Evolutionary conservation across 2,113 vertebrate genomes (phyloP).

Genomic region (Eclectus roratus): DNA sequence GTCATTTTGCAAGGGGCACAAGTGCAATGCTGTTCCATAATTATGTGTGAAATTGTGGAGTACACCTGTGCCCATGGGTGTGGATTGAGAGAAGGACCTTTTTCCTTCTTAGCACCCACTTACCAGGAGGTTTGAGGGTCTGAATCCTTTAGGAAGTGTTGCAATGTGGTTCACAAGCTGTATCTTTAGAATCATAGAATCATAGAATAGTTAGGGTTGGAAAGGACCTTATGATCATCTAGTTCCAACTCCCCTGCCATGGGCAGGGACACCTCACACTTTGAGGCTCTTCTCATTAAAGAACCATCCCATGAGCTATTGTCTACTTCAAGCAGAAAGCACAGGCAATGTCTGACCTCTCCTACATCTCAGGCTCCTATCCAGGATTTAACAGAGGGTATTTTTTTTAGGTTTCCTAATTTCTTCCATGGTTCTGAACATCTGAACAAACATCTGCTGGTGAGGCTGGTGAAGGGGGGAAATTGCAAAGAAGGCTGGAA

Average conservation of each 20-base stretch:
- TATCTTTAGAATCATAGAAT: too few relatives aligned
- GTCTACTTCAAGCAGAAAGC: not conserved
- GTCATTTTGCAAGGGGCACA: not conserved
- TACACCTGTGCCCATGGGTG: not conserved
- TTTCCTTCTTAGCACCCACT: not conserved
- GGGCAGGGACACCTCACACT: too few relatives aligned
- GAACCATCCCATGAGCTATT: not conserved
- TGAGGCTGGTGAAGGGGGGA: not conserved
- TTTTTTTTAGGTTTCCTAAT: not conserved
- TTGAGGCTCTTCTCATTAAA: not conserved
- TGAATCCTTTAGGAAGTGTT: not conserved
- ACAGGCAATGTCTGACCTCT: not conserved
- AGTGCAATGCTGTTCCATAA: too few relatives aligned
- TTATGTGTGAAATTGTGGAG: rapidly evolving
- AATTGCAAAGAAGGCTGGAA: not conserved
- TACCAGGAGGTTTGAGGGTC: not conserved
- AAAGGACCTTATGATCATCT: too few relatives aligned
- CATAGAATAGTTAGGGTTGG: too few relatives aligned
- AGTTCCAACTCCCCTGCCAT: too few relatives aligned
- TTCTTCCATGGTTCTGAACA: not conserved
- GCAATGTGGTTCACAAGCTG: not conserved
- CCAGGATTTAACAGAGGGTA: not conserved
- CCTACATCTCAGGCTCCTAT: not conserved
- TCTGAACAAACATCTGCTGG: slow-evolving; percentile 31
- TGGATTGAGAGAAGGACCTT: not conserved